Percentiles rank a stretch among this genome's conserved stretches.
These are phyloP conservation scores for Dromaius novaehollandiae DNA, from an alignment of 2,113 vertebrate genomes.

Conservation along the genomic window DNA sequence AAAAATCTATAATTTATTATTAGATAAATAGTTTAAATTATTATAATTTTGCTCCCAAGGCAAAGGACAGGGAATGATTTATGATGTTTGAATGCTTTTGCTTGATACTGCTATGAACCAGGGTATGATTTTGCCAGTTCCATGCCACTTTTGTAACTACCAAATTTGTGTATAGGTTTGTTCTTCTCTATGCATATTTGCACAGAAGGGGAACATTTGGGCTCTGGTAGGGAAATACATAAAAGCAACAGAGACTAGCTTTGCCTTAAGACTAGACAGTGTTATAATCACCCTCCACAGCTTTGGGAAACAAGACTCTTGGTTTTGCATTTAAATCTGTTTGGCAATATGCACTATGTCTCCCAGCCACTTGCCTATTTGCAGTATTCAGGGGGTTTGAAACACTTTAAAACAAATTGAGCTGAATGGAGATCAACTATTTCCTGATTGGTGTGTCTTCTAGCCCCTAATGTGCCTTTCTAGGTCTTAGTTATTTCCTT, in stretches of 20 bases:
- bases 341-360: constrained; percentile 21
- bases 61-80: background rate
- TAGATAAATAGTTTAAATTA: background rate
- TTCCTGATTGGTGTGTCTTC: constrained; percentile 70
- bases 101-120: background rate
- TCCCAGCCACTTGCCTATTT: constrained; percentile 34
- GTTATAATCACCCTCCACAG: constrained; percentile 21
- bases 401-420: constrained; percentile 64
- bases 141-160: background rate
- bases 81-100: background rate
- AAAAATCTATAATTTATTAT: background rate
- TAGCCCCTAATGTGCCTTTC: constrained; percentile 54
- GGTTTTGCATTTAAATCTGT: constrained; percentile 65
- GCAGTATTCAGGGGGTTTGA: constrained; percentile 48
- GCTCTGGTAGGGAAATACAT: background rate
- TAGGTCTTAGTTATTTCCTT: constrained; percentile 60
- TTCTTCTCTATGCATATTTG: background rate
- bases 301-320: constrained; percentile 51
- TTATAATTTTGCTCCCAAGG: background rate
- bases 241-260: background rate
- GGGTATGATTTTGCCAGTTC: background rate
- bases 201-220: background rate
- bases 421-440: constrained; percentile 48
- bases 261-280: constrained; percentile 35
- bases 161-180: background rate